phyloP scores from a whole-genome alignment of 2,113 vertebrate species.

The Columba janthina region DNA sequence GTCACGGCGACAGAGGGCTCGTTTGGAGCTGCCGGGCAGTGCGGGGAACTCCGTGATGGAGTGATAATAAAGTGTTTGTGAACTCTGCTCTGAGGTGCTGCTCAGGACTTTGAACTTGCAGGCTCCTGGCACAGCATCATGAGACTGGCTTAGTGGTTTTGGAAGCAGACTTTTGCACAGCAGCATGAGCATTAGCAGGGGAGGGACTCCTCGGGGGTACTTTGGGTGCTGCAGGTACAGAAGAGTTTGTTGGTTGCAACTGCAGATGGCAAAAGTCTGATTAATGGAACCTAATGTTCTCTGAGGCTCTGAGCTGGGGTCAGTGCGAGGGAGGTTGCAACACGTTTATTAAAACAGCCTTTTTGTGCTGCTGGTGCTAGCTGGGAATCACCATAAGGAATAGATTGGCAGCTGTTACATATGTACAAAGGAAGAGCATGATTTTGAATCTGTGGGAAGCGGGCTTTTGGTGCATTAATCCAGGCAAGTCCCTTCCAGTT shows the following conservation, averaged over 20 bases:
- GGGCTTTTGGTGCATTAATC: background rate
- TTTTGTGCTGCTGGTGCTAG: background rate
- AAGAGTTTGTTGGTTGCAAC: background rate
- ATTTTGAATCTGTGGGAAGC: background rate
- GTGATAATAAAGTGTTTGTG: slow-evolving; percentile 50
- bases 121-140: background rate
- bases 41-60: slow-evolving; percentile 44
- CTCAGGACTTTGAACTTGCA: background rate
- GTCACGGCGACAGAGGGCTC: slow-evolving; percentile 8
- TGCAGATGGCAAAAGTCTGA: background rate
- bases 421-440: background rate
- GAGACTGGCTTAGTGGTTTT: background rate
- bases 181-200: background rate
- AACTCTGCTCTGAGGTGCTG: background rate
- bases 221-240: rapidly evolving
- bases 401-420: background rate
- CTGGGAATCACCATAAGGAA: background rate
- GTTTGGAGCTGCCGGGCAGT: slow-evolving; percentile 41
- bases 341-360: background rate
- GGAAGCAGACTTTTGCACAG: background rate
- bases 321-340: rapidly evolving
- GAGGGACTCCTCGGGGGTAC: rapidly evolving
- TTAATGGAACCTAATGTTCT: background rate
- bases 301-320: background rate
- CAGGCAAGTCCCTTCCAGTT: background rate